Evolutionary conservation across 2,113 vertebrate genomes (phyloP).

Genomic region (Mustelus asterias): DNA sequence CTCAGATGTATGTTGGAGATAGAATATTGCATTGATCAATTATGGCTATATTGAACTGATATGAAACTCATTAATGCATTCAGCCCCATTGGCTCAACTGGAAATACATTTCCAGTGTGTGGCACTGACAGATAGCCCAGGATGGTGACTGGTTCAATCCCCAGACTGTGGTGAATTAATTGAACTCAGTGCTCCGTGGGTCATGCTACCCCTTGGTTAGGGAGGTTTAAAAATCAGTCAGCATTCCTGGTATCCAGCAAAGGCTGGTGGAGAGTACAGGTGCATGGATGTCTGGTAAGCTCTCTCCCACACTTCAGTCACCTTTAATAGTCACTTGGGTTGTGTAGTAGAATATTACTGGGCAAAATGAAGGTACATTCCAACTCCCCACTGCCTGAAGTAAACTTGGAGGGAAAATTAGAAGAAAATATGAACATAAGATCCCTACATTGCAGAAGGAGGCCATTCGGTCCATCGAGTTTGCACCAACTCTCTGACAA

Average conservation of each 20-base stretch:
- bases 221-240: not conserved
- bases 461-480: no score
- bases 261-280: not conserved
- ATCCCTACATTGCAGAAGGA: no score
- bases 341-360: not conserved
- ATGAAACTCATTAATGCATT: not conserved
- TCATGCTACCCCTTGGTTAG: not conserved
- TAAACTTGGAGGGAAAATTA: not conserved
- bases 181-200: not conserved
- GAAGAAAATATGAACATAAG: not conserved
- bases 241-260: not conserved
- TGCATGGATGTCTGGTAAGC: not conserved
- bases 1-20: not conserved
- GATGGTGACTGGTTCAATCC: not conserved
- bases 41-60: not conserved
- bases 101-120: not conserved
- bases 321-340: not conserved
- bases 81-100: not conserved
- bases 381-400: not conserved
- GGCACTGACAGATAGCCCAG: not conserved
- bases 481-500: no score
- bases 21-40: not conserved
- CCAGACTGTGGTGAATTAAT: not conserved
- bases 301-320: not conserved
- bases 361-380: not conserved